These are phyloP conservation scores for Adoxophyes honmai DNA, from an alignment of 1,140 invertebrate genomes.

Conservation along the genomic window DNA sequence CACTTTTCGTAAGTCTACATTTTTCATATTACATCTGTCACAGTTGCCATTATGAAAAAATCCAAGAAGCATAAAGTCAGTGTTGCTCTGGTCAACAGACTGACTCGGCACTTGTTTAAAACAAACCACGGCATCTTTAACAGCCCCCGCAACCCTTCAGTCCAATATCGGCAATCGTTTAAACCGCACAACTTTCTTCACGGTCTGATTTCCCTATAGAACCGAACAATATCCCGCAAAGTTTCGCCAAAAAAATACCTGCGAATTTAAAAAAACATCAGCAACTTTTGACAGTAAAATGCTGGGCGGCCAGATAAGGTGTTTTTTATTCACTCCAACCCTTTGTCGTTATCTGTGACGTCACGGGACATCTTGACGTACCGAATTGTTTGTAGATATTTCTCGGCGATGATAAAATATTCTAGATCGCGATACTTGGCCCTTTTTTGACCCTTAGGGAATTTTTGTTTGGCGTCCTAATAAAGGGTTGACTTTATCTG, in stretches of 20 bases:
- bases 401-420: slow-evolving; percentile 1
- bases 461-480: neutral
- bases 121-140: too few species aligned
- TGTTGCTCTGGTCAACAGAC: too few species aligned
- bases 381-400: slow-evolving; percentile 7
- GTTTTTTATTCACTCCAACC: neutral
- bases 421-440: neutral
- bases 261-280: neutral
- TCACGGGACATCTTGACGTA: neutral
- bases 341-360: neutral
- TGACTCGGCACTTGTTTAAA: too few species aligned
- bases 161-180: too few species aligned
- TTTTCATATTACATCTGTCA: too few species aligned
- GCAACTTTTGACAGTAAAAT: neutral
- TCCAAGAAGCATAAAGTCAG: too few species aligned
- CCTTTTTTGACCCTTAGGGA: neutral
- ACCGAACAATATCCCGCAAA: too few species aligned
- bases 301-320: neutral
- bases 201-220: neutral
- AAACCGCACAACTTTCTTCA: too few species aligned
- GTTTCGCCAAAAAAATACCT: neutral
- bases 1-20: too few species aligned
- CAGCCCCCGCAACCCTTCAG: too few species aligned
- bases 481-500: slow-evolving; percentile 10
- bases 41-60: too few species aligned